Evolutionary conservation across 2,888 invertebrate species (phyloP).

Genomic region (Noctua comes): DNA sequence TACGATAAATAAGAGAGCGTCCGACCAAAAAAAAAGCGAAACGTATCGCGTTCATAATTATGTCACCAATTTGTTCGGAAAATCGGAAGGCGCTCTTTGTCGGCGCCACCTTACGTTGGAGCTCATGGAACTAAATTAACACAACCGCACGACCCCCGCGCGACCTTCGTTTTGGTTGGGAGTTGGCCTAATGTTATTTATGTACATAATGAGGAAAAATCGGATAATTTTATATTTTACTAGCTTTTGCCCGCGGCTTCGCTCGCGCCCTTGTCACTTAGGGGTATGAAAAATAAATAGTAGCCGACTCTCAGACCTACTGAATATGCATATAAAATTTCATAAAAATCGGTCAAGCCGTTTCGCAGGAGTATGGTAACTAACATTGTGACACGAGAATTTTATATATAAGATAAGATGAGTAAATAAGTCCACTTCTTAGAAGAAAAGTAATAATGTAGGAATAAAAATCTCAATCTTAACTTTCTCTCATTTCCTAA

Average conservation of each 20-base stretch:
- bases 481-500: neutral
- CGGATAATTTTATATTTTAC: neutral
- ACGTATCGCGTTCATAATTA: neutral
- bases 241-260: no score
- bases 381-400: no score
- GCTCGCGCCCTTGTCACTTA: no score
- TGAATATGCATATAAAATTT: no score
- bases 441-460: neutral
- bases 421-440: neutral
- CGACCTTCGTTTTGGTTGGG: neutral
- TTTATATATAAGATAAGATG: no score
- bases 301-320: no score
- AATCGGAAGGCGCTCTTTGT: neutral
- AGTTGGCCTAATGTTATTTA: neutral
- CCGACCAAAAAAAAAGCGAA: neutral
- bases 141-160: neutral
- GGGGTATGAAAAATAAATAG: no score
- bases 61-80: neutral
- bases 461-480: neutral
- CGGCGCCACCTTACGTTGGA: neutral
- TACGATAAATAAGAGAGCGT: neutral
- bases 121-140: neutral
- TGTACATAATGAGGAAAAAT: neutral
- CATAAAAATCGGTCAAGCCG: no score
- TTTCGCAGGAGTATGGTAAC: no score